A percentile compares a stretch with the other conserved stretches of the same genome.
These are phyloP conservation scores for Melipona bicolor DNA, from an alignment of 2,888 invertebrate genomes.

Conservation along the genomic window DNA sequence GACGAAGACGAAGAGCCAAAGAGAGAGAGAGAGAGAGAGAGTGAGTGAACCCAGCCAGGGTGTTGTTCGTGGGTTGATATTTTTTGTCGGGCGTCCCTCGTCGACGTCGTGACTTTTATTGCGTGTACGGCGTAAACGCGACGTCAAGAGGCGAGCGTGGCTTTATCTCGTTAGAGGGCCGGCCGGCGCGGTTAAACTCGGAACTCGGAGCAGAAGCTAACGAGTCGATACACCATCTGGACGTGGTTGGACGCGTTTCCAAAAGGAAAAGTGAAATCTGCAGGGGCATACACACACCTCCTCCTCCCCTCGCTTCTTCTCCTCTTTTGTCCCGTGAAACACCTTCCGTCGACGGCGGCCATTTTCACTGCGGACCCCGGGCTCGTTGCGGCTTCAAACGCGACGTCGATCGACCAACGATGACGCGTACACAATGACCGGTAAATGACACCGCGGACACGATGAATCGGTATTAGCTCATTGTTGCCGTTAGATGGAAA, in stretches of 20 bases:
- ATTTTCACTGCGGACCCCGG: background rate
- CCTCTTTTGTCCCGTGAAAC: slow-evolving; percentile 22
- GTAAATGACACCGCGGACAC: slow-evolving; percentile 35
- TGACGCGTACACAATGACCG: slow-evolving; percentile 4
- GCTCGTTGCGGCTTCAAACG: slow-evolving; percentile 29
- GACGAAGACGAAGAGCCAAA: background rate
- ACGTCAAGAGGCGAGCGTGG: slow-evolving; percentile 71
- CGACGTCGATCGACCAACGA: slow-evolving; percentile 5
- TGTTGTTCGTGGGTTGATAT: slow-evolving; percentile 48
- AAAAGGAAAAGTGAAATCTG: slow-evolving; percentile 30
- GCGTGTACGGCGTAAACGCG: slow-evolving; percentile 79
- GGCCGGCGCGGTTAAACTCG: slow-evolving; percentile 54
- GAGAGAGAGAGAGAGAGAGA: too few relatives aligned
- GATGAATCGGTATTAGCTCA: slow-evolving; percentile 11
- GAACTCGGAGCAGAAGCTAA: slow-evolving; percentile 38
- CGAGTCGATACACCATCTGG: slow-evolving; percentile 61
- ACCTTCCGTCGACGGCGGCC: slow-evolving; percentile 6
- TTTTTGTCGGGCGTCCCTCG: slow-evolving; percentile 71
- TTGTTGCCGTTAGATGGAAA: slow-evolving; percentile 15
- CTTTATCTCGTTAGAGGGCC: slow-evolving; percentile 71
- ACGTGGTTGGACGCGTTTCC: slow-evolving; percentile 25
- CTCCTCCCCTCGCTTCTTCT: background rate
- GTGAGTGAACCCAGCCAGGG: background rate
- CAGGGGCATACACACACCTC: background rate
- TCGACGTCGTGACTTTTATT: slow-evolving; percentile 79